Evolutionary conservation across 1,140 invertebrate species (phyloP).

Genomic region (Meteorus sp.): DNA sequence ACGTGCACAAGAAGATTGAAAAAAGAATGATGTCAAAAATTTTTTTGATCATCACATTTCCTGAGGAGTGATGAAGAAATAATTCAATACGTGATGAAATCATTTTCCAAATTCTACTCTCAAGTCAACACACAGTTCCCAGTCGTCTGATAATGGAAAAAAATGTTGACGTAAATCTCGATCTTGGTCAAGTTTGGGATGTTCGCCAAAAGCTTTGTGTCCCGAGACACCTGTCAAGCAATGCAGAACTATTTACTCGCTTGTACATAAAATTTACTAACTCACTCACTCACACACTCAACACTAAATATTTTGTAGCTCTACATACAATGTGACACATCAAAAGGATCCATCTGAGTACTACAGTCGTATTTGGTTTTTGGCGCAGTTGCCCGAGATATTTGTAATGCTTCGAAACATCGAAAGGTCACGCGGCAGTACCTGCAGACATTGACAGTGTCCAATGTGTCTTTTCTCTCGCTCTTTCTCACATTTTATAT

Average conservation of each 20-base stretch:
- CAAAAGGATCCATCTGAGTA: neutral
- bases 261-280: no score
- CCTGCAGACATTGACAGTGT: constrained; percentile 37
- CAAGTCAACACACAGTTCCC: no score
- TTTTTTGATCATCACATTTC: no score
- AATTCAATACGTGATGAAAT: no score
- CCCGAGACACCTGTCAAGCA: constrained; percentile 15
- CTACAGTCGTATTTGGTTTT: neutral
- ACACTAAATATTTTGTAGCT: no score
- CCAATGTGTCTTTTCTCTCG: neutral
- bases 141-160: no score
- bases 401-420: constrained; percentile 43
- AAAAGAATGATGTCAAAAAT: no score
- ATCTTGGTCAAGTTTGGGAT: neutral
- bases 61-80: no score
- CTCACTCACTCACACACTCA: no score
- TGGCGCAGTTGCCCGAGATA: constrained; percentile 29
- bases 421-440: constrained; percentile 43
- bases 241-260: no score
- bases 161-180: constrained; percentile 19
- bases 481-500: neutral
- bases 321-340: neutral
- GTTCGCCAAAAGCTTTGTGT: neutral
- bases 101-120: no score
- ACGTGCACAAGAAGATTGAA: no score